Conservation (phyloP, 1,140 invertebrate species). For the Nomia melanderi region DNA sequence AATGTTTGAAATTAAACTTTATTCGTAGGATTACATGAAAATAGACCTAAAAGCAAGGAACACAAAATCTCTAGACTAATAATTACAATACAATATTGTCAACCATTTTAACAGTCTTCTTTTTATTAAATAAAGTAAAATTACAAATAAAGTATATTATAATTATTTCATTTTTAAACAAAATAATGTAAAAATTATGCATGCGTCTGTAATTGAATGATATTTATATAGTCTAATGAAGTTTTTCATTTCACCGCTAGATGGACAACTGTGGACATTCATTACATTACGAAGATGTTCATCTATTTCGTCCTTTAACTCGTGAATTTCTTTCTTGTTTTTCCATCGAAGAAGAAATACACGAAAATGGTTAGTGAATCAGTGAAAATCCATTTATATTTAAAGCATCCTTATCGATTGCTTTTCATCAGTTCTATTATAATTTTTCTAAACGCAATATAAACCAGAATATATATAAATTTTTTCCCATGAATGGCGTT, state of each 20-base stretch:
- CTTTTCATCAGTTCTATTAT: not conserved
- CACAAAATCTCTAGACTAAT: not conserved
- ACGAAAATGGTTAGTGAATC: conserved; percentile 54
- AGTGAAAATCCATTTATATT: conserved; percentile 46
- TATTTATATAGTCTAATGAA: not conserved
- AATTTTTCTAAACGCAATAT: not conserved
- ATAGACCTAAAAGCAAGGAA: not conserved
- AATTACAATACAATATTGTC: not conserved
- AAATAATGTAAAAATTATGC: not conserved
- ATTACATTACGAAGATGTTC: not conserved
- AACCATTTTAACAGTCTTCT: too few relatives aligned
- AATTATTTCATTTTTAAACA: not conserved
- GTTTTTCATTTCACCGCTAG: not conserved
- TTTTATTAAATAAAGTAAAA: not conserved
- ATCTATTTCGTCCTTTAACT: not conserved
- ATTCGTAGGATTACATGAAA: not conserved
- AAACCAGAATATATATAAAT: not conserved
- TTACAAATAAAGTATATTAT: not conserved
- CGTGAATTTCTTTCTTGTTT: conserved; percentile 10
- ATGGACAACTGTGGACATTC: not conserved
- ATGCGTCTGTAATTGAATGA: too few relatives aligned
- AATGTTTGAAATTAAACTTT: not conserved
- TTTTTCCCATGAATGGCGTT: not conserved
- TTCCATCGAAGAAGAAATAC: not conserved
- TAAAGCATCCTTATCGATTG: conserved; percentile 28